Percentiles rank a stretch among this genome's conserved stretches.
Evolutionary conservation across 1,140 invertebrate species (phyloP).

Genomic region (Laupala kohalensis): DNA sequence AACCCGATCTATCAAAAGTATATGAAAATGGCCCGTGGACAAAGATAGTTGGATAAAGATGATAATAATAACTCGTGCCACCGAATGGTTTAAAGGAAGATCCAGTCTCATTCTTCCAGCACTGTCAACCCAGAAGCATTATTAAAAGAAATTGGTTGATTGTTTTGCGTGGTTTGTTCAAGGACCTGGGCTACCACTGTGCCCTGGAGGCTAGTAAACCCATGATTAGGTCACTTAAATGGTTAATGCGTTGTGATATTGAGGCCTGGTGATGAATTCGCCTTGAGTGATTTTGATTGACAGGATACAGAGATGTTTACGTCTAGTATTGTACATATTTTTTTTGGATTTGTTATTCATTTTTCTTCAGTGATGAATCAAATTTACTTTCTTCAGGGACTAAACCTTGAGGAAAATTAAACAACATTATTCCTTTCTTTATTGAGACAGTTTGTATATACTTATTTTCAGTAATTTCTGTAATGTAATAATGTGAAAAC

Average conservation of each 20-base stretch:
- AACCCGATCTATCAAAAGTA: no score
- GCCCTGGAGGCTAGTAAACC: constrained; percentile 17
- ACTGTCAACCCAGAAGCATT: no score
- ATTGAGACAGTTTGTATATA: background rate
- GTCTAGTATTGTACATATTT: background rate
- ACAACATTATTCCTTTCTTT: background rate
- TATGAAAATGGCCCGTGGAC: no score
- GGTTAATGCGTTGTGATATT: background rate
- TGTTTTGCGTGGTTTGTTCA: no score
- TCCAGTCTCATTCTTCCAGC: no score
- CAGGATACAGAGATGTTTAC: background rate
- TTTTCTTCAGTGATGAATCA: background rate
- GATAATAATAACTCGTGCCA: no score
- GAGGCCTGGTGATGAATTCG: background rate
- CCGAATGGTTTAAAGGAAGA: no score
- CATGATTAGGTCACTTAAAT: background rate
- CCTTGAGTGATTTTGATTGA: background rate
- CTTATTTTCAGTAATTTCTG: constrained; percentile 6
- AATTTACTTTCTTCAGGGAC: background rate
- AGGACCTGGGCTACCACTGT: constrained; percentile 22
- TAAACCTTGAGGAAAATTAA: background rate
- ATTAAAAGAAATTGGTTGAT: no score
- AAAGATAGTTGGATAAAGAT: no score
- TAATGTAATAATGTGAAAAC: constrained; percentile 1
- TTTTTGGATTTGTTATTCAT: background rate